Conservation (phyloP, 2,888 invertebrate species). For the Dorcus parallelipipedus region DNA sequence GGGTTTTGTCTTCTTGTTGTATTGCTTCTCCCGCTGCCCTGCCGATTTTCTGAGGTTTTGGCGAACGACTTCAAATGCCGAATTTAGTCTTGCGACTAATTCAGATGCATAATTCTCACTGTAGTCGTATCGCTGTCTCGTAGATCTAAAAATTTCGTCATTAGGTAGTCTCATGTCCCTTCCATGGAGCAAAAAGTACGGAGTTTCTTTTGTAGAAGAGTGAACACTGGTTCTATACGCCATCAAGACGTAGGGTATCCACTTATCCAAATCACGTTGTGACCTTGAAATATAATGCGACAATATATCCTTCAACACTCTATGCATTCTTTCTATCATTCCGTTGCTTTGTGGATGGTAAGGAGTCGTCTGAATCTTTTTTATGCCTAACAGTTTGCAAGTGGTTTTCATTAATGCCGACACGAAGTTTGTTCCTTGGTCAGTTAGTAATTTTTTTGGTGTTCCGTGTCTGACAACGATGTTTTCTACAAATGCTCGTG, state of each 20-base stretch:
- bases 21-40: background rate
- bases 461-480: conserved; percentile 31
- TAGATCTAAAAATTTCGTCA: conserved; percentile 17
- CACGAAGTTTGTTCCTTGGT: conserved; percentile 31
- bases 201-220: conserved; percentile 22
- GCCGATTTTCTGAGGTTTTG: background rate
- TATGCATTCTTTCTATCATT: conserved; percentile 33
- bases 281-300: conserved; percentile 28
- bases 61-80: background rate
- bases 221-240: conserved; percentile 24
- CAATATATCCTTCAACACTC: conserved; percentile 30
- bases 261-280: conserved; percentile 31
- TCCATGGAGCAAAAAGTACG: conserved; percentile 27
- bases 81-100: conserved; percentile 5
- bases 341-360: conserved; percentile 36
- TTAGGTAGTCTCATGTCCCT: conserved; percentile 26
- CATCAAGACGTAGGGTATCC: conserved; percentile 31
- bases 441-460: conserved; percentile 31
- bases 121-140: conserved; percentile 16
- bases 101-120: conserved; percentile 22
- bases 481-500: conserved; percentile 11
- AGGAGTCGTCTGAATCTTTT: conserved; percentile 29
- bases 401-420: conserved; percentile 28
- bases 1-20: background rate
- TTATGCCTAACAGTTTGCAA: conserved; percentile 26